These are phyloP conservation scores for Drosophila gunungcola DNA, from an alignment of 1,140 invertebrate species.

Conservation along the genomic window DNA sequence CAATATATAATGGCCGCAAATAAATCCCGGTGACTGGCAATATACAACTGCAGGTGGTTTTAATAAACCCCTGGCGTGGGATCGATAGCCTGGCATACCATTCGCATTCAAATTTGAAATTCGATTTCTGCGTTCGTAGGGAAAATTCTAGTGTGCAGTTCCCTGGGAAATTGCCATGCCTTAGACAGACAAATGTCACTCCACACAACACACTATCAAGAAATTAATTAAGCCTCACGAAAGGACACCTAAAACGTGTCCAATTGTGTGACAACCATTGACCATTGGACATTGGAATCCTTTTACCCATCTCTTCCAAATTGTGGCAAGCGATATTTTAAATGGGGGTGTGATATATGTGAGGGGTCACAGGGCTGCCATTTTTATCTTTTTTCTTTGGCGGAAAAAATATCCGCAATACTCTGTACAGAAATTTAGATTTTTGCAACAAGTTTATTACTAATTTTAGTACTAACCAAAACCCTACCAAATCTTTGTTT, in stretches of 20 bases:
- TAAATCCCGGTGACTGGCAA: slow-evolving; percentile 25
- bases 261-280: slow-evolving; percentile 22
- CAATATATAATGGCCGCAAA: slow-evolving; percentile 38
- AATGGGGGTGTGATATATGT: neutral
- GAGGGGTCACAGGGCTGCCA: too few species aligned
- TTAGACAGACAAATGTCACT: slow-evolving; percentile 1
- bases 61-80: slow-evolving; percentile 7
- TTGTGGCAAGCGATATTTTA: neutral
- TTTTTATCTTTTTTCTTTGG: neutral
- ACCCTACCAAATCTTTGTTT: too few species aligned
- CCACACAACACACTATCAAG: slow-evolving; percentile 42
- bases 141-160: neutral
- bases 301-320: slow-evolving; percentile 4
- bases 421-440: too few species aligned
- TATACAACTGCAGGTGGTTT: slow-evolving; percentile 31
- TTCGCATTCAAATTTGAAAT: neutral
- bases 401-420: too few species aligned
- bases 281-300: slow-evolving; percentile 48
- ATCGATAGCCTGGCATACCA: neutral
- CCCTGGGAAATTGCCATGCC: neutral
- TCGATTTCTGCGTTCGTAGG: neutral
- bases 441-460: too few species aligned
- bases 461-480: too few species aligned
- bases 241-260: slow-evolving; percentile 23
- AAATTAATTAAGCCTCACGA: slow-evolving; percentile 32